Evolutionary conservation across 1,140 invertebrate species (phyloP).

Genomic region (Drosophila mauritiana): DNA sequence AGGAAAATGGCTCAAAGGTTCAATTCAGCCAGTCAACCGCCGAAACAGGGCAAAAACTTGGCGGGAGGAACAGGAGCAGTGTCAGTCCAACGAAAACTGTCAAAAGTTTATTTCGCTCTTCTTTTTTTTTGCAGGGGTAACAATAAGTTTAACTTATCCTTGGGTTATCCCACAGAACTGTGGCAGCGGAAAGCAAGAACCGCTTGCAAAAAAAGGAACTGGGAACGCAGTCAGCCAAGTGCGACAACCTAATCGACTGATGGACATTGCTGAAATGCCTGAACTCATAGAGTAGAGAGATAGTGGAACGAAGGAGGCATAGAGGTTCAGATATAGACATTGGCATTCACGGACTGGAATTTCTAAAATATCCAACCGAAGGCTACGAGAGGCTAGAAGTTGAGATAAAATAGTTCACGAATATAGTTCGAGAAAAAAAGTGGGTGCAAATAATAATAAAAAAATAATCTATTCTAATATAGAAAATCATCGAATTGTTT

Average conservation of each 20-base stretch:
- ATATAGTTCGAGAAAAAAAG: not conserved
- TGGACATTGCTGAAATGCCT: slow-evolving; percentile 43
- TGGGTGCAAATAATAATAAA: not conserved
- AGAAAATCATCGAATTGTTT: no score
- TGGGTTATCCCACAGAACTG: slow-evolving; percentile 50
- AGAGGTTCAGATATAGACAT: not conserved
- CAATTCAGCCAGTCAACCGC: slow-evolving; percentile 50
- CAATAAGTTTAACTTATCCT: slow-evolving; percentile 70
- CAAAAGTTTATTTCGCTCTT: slow-evolving; percentile 67
- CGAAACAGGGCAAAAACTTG: slow-evolving; percentile 54
- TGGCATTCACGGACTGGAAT: not conserved
- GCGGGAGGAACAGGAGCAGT: slow-evolving; percentile 35
- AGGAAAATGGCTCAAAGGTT: slow-evolving; percentile 63
- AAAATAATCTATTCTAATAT: no score
- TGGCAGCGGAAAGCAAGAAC: slow-evolving; percentile 29
- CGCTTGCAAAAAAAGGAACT: not conserved
- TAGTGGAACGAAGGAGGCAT: not conserved
- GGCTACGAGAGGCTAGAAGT: not conserved
- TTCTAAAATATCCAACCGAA: not conserved
- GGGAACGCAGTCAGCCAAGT: slow-evolving; percentile 26
- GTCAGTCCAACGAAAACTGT: slow-evolving; percentile 55
- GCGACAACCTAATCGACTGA: slow-evolving; percentile 53
- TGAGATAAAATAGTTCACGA: not conserved
- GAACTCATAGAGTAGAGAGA: slow-evolving; percentile 2
- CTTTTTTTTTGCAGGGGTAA: slow-evolving; percentile 37